Evolutionary conservation across 92 coral and sea anemone genomes (phyloP).

Genomic region (Isaurus tuberculatus): DNA sequence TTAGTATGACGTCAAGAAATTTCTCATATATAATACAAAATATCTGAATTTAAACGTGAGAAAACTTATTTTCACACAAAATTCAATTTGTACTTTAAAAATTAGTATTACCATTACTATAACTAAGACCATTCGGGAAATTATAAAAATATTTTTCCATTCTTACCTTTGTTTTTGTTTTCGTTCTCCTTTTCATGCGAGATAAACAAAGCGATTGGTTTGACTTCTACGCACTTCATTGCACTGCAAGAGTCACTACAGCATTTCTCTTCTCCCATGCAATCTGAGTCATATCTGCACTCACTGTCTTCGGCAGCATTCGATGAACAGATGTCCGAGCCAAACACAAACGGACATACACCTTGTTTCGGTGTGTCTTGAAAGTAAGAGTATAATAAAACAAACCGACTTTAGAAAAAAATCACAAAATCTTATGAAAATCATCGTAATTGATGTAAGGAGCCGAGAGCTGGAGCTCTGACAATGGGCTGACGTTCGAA

Average conservation of each 20-base stretch:
- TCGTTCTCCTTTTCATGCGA: background rate
- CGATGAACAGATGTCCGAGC: conserved; percentile 21
- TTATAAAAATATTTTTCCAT: background rate
- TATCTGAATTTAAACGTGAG: no score
- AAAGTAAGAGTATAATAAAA: background rate
- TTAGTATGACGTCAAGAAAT: no score
- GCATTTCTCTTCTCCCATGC: conserved; percentile 45
- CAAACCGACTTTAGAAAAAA: background rate
- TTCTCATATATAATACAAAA: no score
- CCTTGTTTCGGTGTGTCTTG: conserved; percentile 26
- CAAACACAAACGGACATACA: conserved; percentile 38
- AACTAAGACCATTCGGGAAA: no score
- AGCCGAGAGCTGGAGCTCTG: no score
- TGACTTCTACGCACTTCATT: conserved; percentile 35
- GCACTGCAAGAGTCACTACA: conserved; percentile 37
- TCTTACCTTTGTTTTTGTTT: background rate
- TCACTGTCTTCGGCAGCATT: conserved; percentile 28
- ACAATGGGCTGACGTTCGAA: no score
- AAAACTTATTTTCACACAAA: no score
- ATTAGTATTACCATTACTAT: no score
- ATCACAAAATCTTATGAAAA: no score
- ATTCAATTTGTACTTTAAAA: no score
- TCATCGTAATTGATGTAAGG: no score
- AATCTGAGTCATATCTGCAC: conserved; percentile 34
- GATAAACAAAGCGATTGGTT: conserved; percentile 24